Percentiles rank a stretch among this genome's conserved stretches.
Conservation (phyloP, 2,113 vertebrate genomes). For the Notarius quadriscutis region DNA sequence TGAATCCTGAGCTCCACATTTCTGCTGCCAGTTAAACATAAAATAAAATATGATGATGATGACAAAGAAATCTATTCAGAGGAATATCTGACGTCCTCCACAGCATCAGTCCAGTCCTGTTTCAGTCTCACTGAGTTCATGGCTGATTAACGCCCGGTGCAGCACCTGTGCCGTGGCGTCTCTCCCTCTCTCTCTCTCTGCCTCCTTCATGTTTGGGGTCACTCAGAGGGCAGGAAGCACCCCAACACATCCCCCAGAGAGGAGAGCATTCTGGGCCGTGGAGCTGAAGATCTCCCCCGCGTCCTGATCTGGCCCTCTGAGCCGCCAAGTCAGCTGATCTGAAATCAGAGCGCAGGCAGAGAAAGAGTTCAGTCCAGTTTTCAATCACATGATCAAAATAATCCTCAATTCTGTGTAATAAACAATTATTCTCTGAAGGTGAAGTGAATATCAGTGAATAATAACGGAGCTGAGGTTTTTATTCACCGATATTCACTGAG, state of each 20-base stretch:
- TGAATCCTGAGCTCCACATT: neutral
- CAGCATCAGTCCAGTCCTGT: neutral
- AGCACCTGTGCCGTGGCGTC: neutral
- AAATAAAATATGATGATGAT: neutral
- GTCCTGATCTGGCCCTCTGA: constrained; percentile 20
- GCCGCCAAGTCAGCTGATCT: constrained; percentile 74
- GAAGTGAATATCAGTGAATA: too few relatives aligned
- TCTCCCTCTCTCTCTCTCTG: neutral
- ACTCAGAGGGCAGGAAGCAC: constrained; percentile 60
- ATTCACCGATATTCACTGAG: too few relatives aligned
- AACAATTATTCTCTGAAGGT: too few relatives aligned
- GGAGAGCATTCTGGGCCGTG: constrained; percentile 60
- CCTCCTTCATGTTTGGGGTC: constrained; percentile 50
- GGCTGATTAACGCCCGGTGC: neutral
- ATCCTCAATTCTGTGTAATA: neutral
- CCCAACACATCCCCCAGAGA: constrained; percentile 62
- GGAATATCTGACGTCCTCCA: neutral
- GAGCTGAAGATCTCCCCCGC: constrained; percentile 43
- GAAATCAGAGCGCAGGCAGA: neutral
- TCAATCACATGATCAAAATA: neutral
- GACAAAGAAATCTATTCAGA: neutral
- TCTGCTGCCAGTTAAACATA: neutral
- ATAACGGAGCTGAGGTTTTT: too few relatives aligned
- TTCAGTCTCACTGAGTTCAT: neutral
- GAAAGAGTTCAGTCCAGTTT: neutral